Percentiles rank a stretch among this genome's conserved stretches.
phyloP scores from a whole-genome alignment of 2,113 vertebrate species.

The Ctenodactylus gundi region DNA sequence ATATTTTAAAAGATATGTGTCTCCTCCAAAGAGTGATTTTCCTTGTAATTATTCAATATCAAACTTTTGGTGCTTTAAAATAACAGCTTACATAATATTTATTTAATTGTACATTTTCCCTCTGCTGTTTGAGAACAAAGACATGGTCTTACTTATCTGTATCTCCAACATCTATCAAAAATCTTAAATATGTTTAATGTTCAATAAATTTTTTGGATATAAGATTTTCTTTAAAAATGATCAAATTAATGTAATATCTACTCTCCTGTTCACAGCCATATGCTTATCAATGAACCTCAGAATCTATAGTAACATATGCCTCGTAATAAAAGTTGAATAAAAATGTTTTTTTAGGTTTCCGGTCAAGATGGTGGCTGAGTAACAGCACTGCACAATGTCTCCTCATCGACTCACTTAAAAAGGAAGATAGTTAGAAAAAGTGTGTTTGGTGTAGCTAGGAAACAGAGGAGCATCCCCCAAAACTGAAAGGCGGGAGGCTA shows the following conservation, averaged over 20 bases:
- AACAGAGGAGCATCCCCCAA: too few species aligned
- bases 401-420: too few species aligned
- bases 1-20: neutral
- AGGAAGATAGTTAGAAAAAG: too few species aligned
- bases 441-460: too few species aligned
- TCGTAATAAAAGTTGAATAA: neutral
- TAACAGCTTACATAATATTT: neutral
- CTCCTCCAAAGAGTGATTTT: neutral
- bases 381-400: too few species aligned
- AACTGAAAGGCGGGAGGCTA: too few species aligned
- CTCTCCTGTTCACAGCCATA: neutral
- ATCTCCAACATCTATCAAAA: neutral
- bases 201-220: neutral
- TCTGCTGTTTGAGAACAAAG: slow-evolving; percentile 5
- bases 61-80: neutral
- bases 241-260: neutral
- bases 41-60: neutral
- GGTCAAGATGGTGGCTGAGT: too few species aligned
- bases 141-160: neutral
- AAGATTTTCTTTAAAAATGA: neutral
- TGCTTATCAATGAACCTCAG: neutral
- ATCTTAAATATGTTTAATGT: neutral
- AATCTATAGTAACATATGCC: neutral
- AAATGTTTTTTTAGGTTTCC: too few species aligned
- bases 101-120: neutral